Percentiles rank a stretch among this genome's conserved stretches.
phyloP scores from a whole-genome alignment of 2,113 vertebrate genomes.

The Callospermophilus lateralis region DNA sequence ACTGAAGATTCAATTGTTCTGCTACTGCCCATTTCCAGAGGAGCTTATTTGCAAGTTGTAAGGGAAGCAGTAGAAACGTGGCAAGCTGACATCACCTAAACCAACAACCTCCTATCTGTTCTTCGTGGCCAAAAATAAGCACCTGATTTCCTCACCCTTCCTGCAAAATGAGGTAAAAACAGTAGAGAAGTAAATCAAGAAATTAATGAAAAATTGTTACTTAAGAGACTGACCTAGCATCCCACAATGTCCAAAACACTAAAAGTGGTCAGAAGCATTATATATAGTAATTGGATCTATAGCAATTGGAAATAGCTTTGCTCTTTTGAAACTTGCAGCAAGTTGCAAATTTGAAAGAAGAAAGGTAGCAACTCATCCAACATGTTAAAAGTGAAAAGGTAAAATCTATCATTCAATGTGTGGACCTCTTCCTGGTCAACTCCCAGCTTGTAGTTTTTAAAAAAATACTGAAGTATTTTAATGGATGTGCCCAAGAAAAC shows the following conservation, averaged over 20 bases:
- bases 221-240: background rate
- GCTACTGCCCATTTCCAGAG: background rate
- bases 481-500: background rate
- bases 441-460: background rate
- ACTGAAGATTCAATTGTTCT: background rate
- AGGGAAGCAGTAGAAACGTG: background rate
- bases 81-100: background rate
- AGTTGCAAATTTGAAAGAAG: background rate
- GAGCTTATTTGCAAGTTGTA: background rate
- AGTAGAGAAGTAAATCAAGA: background rate
- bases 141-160: background rate
- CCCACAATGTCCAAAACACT: background rate
- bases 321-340: background rate
- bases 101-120: background rate
- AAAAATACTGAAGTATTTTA: background rate
- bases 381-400: background rate
- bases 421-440: background rate
- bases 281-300: too few relatives aligned
- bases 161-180: background rate
- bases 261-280: background rate
- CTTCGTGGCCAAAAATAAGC: background rate
- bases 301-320: background rate
- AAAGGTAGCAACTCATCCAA: background rate
- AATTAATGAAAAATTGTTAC: background rate
- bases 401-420: background rate